Evolutionary conservation across 1,140 invertebrate genomes (phyloP).

Genomic region (Riptortus pedestris): DNA sequence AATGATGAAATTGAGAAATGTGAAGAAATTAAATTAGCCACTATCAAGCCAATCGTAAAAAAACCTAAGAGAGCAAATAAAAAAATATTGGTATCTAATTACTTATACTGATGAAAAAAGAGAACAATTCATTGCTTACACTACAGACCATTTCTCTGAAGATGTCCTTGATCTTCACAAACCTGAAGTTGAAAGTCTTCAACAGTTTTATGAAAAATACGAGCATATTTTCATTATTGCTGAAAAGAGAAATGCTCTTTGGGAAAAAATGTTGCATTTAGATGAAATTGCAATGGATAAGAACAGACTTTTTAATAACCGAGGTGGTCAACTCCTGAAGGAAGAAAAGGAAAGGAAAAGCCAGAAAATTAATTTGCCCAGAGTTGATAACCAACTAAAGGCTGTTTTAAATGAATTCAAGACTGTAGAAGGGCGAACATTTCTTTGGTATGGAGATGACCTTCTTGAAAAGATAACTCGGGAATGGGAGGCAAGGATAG

Average conservation of each 20-base stretch:
- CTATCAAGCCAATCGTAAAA: conserved; percentile 57
- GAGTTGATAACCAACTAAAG: conserved; percentile 51
- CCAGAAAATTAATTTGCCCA: conserved; percentile 52
- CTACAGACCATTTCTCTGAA: conserved; percentile 55
- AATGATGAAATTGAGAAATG: conserved; percentile 49
- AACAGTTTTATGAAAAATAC: conserved; percentile 28
- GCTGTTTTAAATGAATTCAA: conserved; percentile 45
- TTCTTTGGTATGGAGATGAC: conserved; percentile 17
- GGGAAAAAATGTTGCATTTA: no score
- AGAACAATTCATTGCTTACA: conserved; percentile 49
- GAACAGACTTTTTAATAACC: conserved; percentile 76
- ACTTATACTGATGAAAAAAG: conserved; percentile 50
- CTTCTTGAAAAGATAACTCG: no score
- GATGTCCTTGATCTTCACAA: conserved; percentile 63
- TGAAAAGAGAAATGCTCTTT: no score
- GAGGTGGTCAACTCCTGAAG: conserved; percentile 66
- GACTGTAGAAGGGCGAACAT: conserved; percentile 34
- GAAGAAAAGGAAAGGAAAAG: conserved; percentile 77
- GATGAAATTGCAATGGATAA: no score
- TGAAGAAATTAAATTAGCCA: conserved; percentile 50
- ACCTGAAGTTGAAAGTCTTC: conserved; percentile 55
- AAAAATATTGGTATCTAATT: conserved; percentile 59
- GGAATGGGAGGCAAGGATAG: no score
- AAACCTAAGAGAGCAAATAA: conserved; percentile 54
- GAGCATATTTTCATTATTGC: conserved; percentile 49